Evolutionary conservation across 2,888 invertebrate genomes (phyloP), one percentile per base, ranked within the genome.

Genomic region (Ditula angustiorana): DNA sequence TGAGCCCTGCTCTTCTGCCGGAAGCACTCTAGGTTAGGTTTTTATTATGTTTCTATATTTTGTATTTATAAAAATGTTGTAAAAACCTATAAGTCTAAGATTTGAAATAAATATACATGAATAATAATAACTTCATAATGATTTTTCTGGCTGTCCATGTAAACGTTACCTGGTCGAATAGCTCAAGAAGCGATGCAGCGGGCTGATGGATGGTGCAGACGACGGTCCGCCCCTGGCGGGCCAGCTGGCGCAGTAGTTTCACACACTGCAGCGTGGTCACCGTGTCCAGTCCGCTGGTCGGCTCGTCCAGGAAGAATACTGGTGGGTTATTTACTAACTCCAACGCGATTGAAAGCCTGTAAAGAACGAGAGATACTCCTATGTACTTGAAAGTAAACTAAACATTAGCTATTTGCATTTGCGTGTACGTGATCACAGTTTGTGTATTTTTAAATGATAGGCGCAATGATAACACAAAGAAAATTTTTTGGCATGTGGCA

Each of bases 271-370:
- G 86, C 0, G 95, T 94, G 0, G 95, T 94, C 1, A 95, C 95
- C 50, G 94, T 95, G 77, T 95, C 95, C 71, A 95, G 76, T 0
- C 95, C 95, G 70, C 95, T 95, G 0, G 97, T 97, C 0, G 97
- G 97, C 83, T 97, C 97, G 80, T 97, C 97, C 72, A 97, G 93
- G 83, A 97, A 97, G 90, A 97, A 96, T 19, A 97, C 94, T 23
- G 96, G 96, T 0, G 97, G 97, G 83, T 97, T 97, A 83, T 96
- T 96, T 61, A 97, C 96, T 71, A 97, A 87, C 80, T 97, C 97
- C 67, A 97, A 83, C 0, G 97, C 97, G 71, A 97, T 96, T 10
- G 97, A 96, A 69, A 97, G 93, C 67, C 93, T 93, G 80, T 0
- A 66, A 74, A 56, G 37, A 35, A 47, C 23, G n/a, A 58, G 24